These are phyloP conservation scores for Sphaerophoria rueppellii DNA, from an alignment of 2,888 invertebrate genomes.

Conservation along the genomic window DNA sequence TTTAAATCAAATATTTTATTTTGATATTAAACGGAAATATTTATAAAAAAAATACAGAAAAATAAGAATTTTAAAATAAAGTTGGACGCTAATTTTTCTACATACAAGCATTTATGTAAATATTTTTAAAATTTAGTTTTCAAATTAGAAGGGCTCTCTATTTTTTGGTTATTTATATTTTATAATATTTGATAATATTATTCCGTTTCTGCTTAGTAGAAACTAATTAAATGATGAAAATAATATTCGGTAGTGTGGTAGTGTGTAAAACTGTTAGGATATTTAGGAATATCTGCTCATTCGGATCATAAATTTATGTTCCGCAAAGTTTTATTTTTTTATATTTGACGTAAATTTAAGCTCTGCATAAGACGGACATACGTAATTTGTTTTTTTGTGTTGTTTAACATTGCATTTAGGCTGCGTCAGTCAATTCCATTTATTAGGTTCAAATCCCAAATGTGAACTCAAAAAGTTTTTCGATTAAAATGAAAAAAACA, in stretches of 20 bases:
- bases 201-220: constrained; percentile 63
- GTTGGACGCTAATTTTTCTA: constrained; percentile 63
- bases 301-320: no score
- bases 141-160: constrained; percentile 58
- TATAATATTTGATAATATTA: constrained; percentile 37
- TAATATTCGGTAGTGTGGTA: background rate
- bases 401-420: no score
- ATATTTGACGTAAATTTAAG: no score
- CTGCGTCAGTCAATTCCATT: no score
- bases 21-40: constrained; percentile 47
- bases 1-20: constrained; percentile 64
- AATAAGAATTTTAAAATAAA: constrained; percentile 45
- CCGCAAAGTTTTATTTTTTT: no score
- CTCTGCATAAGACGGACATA: no score
- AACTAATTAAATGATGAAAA: constrained; percentile 31
- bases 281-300: no score
- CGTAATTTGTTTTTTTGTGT: no score
- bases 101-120: constrained; percentile 46
- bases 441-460: no score
- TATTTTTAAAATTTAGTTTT: background rate
- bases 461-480: no score
- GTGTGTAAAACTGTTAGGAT: constrained; percentile 39
- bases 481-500: no score
- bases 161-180: constrained; percentile 35
- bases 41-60: constrained; percentile 28